Conservation (phyloP, 2,888 invertebrate species). For the Eristalis intricaria region DNA sequence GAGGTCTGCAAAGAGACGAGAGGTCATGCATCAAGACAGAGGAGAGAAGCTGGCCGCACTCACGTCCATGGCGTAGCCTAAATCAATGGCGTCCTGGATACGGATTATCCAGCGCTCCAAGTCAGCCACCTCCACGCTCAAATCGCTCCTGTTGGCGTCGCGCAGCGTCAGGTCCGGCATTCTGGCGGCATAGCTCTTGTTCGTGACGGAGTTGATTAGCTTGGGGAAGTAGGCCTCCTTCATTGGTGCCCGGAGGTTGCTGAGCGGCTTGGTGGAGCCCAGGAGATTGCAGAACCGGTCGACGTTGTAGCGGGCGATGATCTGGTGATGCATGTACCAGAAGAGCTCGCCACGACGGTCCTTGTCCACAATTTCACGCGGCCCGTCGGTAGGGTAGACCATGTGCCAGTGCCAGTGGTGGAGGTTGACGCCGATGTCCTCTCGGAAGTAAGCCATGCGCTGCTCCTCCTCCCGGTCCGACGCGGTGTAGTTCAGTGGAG, state of each 20-base stretch:
- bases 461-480: slow-evolving; percentile 87
- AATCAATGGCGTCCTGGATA: slow-evolving; percentile 87
- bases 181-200: slow-evolving; percentile 87
- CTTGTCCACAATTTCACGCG: slow-evolving; percentile 85
- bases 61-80: slow-evolving; percentile 84
- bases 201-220: slow-evolving; percentile 84
- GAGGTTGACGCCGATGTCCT: slow-evolving; percentile 90
- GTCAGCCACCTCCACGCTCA: slow-evolving; percentile 81
- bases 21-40: too few relatives aligned
- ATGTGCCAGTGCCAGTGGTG: slow-evolving; percentile 95
- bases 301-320: slow-evolving; percentile 84
- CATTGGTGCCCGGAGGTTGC: slow-evolving; percentile 86
- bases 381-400: slow-evolving; percentile 87
- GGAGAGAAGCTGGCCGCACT: slow-evolving; percentile 70
- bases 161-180: slow-evolving; percentile 83
- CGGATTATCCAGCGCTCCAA: slow-evolving; percentile 88
- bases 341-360: slow-evolving; percentile 86
- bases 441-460: slow-evolving; percentile 90
- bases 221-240: slow-evolving; percentile 90
- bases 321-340: slow-evolving; percentile 86
- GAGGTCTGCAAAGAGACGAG: slow-evolving; percentile 64
- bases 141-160: slow-evolving; percentile 84
- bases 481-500: slow-evolving; percentile 88
- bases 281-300: slow-evolving; percentile 85
- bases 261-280: slow-evolving; percentile 81